Evolutionary conservation across 2,797 vertebrate genomes (phyloP), one percentile per base, ranked within the genome.

Genomic region (Oreochromis grahami): DNA sequence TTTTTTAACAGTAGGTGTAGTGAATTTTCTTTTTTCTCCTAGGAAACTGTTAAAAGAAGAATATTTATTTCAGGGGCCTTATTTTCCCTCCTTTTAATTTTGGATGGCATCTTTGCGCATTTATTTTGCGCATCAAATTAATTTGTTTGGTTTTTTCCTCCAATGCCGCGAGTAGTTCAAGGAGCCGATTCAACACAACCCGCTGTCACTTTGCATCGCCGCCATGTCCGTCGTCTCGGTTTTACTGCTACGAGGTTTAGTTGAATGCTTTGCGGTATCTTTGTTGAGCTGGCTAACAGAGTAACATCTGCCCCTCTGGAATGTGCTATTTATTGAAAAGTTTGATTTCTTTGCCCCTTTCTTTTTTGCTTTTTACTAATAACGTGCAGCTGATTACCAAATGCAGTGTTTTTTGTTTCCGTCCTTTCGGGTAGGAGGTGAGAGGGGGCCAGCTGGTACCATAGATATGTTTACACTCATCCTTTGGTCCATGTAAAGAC

Each of bases 61-160:
- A 96, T 97, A 96, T 98, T 98, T 97, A 97, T 98, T 98, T 97
- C 95, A 96, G 97, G 97, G 98, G 97, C 97, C 98, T 98, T 98
- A 97, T 96, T 97, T 91, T 83, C 36, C 83, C 76, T 83, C 81
- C 41, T 72, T 53, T 86, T 60, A 50, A 8, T 74, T 83, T 77
- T 21, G 55, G 80, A 84, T 65, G 84, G 84, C 85, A 63, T 72
- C 45, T 43, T 2, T 12, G 81, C 80, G 43, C 77, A 9, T 74
- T 74, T 13, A 15, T 51, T 55, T 52, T 65, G 78, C 4, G 43
- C 48, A 4, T 72, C 41, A 29, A 19, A 45, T 26, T 70, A 45
- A 19, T 70, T 10, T 3, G 0, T n/a, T 72, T 2, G 1, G 60
- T 81, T 76, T 19, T 29, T 85, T 92, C 32, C 13, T 76, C 38